These are phyloP conservation scores for Ceramica pisi DNA, from an alignment of 2,888 invertebrate genomes.

Conservation along the genomic window DNA sequence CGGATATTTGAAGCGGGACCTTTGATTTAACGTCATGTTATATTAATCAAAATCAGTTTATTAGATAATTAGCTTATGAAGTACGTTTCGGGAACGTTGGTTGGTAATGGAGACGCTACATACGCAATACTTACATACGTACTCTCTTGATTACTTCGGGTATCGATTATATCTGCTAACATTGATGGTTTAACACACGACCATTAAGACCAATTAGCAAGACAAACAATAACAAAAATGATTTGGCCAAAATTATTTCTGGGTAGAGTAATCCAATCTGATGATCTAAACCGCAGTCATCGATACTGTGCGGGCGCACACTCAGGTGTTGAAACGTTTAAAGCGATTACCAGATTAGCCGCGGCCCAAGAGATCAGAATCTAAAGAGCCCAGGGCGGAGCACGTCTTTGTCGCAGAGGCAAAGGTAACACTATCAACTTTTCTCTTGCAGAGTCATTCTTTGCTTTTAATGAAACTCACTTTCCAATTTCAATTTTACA, in stretches of 20 bases:
- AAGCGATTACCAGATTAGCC: conserved; percentile 80
- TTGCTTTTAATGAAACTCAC: conserved; percentile 63
- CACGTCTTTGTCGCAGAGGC: conserved; percentile 79
- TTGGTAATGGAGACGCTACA: no score
- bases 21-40: conserved; percentile 74
- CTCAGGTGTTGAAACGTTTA: conserved; percentile 77
- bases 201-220: conserved; percentile 29
- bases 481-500: conserved; percentile 59
- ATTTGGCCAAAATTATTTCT: conserved; percentile 45
- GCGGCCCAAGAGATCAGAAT: conserved; percentile 78
- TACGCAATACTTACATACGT: conserved; percentile 11
- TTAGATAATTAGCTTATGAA: conserved; percentile 49
- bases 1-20: conserved; percentile 79
- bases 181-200: conserved; percentile 18
- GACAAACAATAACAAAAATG: conserved; percentile 32
- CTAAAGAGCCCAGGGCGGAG: conserved; percentile 77
- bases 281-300: conserved; percentile 65
- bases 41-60: conserved; percentile 69
- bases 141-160: conserved; percentile 9
- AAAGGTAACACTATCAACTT: conserved; percentile 69
- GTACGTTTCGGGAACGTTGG: no score
- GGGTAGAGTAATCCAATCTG: conserved; percentile 60
- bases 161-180: conserved; percentile 1
- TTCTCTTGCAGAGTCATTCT: conserved; percentile 72
- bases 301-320: conserved; percentile 63